Percentiles rank a stretch among this genome's conserved stretches.
These are phyloP conservation scores for Pelecanoides urinatrix DNA, from an alignment of 2,113 vertebrate species.

Conservation along the genomic window DNA sequence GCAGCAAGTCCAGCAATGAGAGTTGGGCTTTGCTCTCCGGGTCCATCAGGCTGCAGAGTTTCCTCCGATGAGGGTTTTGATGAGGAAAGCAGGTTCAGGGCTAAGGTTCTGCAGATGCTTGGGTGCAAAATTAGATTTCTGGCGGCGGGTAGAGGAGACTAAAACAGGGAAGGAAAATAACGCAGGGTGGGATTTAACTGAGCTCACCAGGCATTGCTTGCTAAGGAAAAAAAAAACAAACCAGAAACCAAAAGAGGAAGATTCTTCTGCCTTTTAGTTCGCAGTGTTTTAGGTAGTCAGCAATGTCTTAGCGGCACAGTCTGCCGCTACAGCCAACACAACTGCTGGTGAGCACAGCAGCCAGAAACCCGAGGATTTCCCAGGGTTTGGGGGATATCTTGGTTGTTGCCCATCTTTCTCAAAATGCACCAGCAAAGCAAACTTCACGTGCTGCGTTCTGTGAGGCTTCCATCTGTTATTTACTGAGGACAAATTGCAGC, in stretches of 20 bases:
- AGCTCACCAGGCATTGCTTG: not conserved
- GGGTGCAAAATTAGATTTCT: not conserved
- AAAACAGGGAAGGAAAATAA: not conserved
- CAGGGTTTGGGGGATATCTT: not conserved
- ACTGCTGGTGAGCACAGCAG: not conserved
- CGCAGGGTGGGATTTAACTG: not conserved
- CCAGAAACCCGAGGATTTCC: not conserved
- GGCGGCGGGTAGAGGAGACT: not conserved
- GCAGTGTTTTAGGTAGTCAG: not conserved
- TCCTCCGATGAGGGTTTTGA: not conserved
- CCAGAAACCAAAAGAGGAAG: not conserved
- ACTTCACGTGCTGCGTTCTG: not conserved
- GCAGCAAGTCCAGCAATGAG: not conserved
- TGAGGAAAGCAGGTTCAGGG: not conserved
- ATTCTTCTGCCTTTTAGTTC: not conserved
- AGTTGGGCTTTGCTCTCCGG: not conserved
- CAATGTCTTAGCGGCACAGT: not conserved
- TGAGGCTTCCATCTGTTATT: not conserved
- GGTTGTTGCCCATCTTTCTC: not conserved
- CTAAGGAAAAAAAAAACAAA: not conserved
- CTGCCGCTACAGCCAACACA: not conserved
- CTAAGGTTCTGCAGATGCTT: not conserved
- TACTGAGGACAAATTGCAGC: not conserved
- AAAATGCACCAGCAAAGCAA: not conserved
- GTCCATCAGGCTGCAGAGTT: not conserved